These are phyloP conservation scores for Prochilodus magdalenae DNA, from an alignment of 2,113 vertebrate genomes.

Conservation along the genomic window DNA sequence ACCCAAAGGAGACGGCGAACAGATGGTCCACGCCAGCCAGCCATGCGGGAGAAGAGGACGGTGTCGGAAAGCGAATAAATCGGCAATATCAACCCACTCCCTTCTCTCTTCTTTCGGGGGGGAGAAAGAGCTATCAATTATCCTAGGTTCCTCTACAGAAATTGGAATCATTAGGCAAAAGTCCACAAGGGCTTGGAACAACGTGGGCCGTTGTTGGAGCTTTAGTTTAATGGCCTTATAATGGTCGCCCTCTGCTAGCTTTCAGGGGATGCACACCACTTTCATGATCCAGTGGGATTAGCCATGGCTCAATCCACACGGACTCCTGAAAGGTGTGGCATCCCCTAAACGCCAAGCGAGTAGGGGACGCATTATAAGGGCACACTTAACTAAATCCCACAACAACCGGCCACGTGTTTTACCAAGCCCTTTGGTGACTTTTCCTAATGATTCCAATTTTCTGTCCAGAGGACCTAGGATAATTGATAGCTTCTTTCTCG, in stretches of 20 bases:
- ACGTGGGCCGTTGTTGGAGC: slow-evolving; percentile 65
- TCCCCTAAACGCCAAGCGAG: slow-evolving; percentile 47
- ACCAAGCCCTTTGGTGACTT: slow-evolving; percentile 57
- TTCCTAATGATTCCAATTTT: slow-evolving; percentile 67
- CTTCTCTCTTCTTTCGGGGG: neutral
- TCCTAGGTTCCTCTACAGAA: slow-evolving; percentile 61
- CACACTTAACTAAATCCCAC: slow-evolving; percentile 65
- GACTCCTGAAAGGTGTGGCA: slow-evolving; percentile 54
- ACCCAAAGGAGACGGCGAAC: slow-evolving; percentile 66
- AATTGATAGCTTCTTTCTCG: slow-evolving; percentile 53
- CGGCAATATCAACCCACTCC: slow-evolving; percentile 48
- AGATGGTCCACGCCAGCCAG: slow-evolving; percentile 66
- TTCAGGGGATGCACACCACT: too few species aligned
- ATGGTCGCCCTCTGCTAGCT: slow-evolving; percentile 55
- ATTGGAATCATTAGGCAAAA: slow-evolving; percentile 65
- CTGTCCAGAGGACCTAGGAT: slow-evolving; percentile 59
- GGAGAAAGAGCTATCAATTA: slow-evolving; percentile 53
- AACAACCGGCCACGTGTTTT: slow-evolving; percentile 66
- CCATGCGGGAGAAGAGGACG: slow-evolving; percentile 57
- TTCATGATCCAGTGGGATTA: too few species aligned
- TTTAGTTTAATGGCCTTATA: slow-evolving; percentile 63
- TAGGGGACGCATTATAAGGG: slow-evolving; percentile 59
- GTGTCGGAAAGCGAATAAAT: slow-evolving; percentile 56
- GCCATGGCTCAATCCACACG: slow-evolving; percentile 48
- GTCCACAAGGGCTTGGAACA: slow-evolving; percentile 58